Conservation (phyloP, 2,888 invertebrate species). For the Eubasilissa splendida region DNA sequence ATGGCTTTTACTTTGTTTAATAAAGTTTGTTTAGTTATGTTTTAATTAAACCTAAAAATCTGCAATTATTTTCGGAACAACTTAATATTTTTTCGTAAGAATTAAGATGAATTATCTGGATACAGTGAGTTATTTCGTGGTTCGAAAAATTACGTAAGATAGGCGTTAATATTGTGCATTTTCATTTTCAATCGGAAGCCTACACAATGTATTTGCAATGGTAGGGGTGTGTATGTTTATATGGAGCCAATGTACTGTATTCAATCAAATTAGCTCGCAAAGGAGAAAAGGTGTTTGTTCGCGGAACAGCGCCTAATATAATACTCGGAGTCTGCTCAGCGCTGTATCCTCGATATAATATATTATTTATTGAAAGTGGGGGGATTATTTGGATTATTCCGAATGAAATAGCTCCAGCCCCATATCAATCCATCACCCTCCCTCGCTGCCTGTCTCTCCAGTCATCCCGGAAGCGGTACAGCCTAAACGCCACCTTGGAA, state of each 20-base stretch:
- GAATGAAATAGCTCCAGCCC: conserved; percentile 12
- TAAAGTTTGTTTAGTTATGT: too few species aligned
- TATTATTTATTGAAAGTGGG: conserved; percentile 32
- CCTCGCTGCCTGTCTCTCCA: conserved; percentile 1
- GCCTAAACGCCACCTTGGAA: too few species aligned
- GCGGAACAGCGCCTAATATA: neutral
- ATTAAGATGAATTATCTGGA: too few species aligned
- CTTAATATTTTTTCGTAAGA: too few species aligned
- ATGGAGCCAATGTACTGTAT: conserved; percentile 8
- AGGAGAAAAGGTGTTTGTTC: neutral
- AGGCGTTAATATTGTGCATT: neutral
- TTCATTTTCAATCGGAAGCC: too few species aligned
- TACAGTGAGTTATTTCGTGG: too few species aligned
- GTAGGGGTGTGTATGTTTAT: too few species aligned
- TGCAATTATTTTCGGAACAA: too few species aligned
- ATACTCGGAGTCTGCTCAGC: neutral
- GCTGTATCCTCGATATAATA: neutral
- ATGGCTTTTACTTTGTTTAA: too few species aligned
- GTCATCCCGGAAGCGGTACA: neutral
- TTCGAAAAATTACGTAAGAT: neutral
- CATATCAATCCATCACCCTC: conserved; percentile 26
- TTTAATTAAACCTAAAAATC: too few species aligned
- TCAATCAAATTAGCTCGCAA: neutral
- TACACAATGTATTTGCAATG: too few species aligned
- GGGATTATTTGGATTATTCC: conserved; percentile 36